Base-by-base conservation (phyloP, 2,888 invertebrate genomes). In the Clistopyga incitator region DNA sequence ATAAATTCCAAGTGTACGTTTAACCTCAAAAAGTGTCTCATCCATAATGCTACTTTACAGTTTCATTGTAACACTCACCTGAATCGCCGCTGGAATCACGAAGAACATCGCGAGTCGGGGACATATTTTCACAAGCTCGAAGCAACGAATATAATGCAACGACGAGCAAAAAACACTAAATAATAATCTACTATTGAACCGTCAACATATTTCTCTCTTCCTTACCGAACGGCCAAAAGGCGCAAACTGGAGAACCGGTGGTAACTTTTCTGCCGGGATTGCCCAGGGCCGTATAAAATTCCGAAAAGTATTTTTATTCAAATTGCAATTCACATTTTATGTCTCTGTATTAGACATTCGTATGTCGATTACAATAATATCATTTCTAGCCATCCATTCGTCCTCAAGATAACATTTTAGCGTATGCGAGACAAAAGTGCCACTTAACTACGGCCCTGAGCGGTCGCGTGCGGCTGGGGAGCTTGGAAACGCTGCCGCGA, bases 41-140 rank as follows among this genome's bases (percentile, higher is more conserved):
- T 74, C 13, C 52, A 13, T 34, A 71, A 8, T 56, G 23, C 2
- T 34, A 6, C 47, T 42, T 10, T 50, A 50, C 10, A 15, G 29
- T 15, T 25, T 47, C 6, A 67, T 47, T 72, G 2, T 42, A 20
- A 71, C 64, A 88, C 84, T 72, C 80, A 91, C 91, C 91, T 52
- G 91, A 91, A 82, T 91, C 91, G 38, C 88, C 90, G 61, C 90
- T 91, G 71, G 91, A 89, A 75, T 91, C 89, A n/a, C 86, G 89
- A 23, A 88, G 80, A n/a, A 10, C 70, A 61, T 84, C 82, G 75
- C 85, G 83, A 18, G 72, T 83, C 45, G 90, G 89, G 56, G 91
- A 86, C 90, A 91, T 91, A 4, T 56, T 88, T 65, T n/a, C 15
- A 11, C 54, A 29, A 50, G 11, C 3, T 34, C 8, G 13, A 15